Percentiles rank a stretch among this genome's conserved stretches.
These are phyloP conservation scores for Pachyramphus minor DNA, from an alignment of 2,113 vertebrate genomes.

Conservation along the genomic window DNA sequence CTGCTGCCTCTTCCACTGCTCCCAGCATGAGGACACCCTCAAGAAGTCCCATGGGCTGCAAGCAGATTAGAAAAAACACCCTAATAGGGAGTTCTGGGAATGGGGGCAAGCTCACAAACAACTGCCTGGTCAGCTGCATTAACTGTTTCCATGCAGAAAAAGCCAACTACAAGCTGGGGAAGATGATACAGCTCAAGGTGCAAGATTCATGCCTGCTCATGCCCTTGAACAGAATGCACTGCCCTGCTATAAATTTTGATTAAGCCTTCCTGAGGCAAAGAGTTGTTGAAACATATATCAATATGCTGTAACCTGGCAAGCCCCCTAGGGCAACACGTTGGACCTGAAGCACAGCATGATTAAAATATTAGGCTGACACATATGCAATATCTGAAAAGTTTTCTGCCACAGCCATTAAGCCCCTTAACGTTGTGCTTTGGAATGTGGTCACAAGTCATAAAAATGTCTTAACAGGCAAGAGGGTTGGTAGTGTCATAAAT, in stretches of 20 bases:
- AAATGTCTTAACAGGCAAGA: constrained; percentile 39
- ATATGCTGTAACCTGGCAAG: constrained; percentile 4
- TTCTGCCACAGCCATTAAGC: constrained; percentile 39
- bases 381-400: constrained; percentile 26
- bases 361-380: constrained; percentile 37
- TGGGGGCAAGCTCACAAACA: background rate
- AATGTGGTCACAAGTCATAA: constrained; percentile 48
- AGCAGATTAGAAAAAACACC: background rate
- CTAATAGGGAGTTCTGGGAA: background rate
- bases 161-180: fast-evolving
- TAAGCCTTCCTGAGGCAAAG: background rate
- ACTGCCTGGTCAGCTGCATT: background rate
- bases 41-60: background rate
- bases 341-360: constrained; percentile 24
- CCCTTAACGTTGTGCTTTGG: constrained; percentile 26
- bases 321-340: background rate
- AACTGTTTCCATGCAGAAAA: background rate
- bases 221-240: background rate
- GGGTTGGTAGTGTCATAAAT: constrained; percentile 30
- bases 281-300: background rate
- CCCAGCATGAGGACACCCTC: background rate
- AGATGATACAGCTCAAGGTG: background rate
- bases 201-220: background rate
- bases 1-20: background rate
- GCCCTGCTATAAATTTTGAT: constrained; percentile 6